Conservation (phyloP, 2,113 vertebrate species). For the Oxyruncus cristatus region DNA sequence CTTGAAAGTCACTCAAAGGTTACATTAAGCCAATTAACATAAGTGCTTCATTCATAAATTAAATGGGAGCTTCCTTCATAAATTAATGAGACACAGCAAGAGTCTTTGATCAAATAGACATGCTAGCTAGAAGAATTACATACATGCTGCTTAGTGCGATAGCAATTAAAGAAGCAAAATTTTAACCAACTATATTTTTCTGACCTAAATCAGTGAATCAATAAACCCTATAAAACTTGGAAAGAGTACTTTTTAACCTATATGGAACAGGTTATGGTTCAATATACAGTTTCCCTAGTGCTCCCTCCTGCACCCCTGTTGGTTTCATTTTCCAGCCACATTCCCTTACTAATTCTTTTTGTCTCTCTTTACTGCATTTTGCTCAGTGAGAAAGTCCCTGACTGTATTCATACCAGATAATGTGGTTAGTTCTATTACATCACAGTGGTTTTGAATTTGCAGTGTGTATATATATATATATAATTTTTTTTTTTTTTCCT, state of each 20-base stretch:
- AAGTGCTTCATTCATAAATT: not conserved
- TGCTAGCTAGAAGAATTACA: not conserved
- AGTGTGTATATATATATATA: rapidly evolving
- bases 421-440: not conserved
- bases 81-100: not conserved
- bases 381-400: not conserved
- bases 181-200: not conserved
- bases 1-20: not conserved
- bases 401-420: not conserved
- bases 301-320: not conserved
- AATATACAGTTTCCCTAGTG: not conserved
- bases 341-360: not conserved
- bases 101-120: not conserved
- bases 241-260: not conserved
- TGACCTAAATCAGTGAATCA: not conserved
- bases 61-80: not conserved
- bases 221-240: not conserved
- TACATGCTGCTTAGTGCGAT: not conserved
- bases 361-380: not conserved
- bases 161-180: not conserved
- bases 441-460: not conserved
- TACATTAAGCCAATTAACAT: not conserved
- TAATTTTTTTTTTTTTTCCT: not conserved
- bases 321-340: not conserved
- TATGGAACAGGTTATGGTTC: not conserved